These are phyloP conservation scores for Drosophila mulleri DNA, from an alignment of 2,888 invertebrate genomes.

Conservation along the genomic window DNA sequence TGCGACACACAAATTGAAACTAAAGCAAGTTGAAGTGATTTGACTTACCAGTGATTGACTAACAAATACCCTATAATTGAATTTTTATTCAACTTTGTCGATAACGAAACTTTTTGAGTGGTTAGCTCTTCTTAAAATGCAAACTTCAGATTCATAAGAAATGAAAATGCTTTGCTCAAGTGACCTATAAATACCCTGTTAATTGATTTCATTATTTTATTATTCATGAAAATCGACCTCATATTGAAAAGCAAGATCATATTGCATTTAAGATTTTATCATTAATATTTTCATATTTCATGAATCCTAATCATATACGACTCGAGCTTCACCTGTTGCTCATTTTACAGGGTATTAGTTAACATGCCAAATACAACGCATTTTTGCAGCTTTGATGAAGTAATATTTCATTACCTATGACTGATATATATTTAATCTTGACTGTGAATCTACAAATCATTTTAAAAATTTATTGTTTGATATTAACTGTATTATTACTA, in stretches of 20 bases:
- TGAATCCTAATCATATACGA: neutral
- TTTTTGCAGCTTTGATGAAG: constrained; percentile 22
- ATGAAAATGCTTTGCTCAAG: neutral
- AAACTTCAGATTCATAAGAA: neutral
- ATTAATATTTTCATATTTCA: too few species aligned
- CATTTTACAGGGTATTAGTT: constrained; percentile 10
- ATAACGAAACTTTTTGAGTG: neutral
- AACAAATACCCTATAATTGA: constrained; percentile 6
- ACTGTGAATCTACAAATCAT: too few species aligned
- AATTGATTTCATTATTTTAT: neutral
- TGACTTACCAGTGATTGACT: neutral
- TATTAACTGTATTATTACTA: neutral
- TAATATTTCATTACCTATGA: constrained; percentile 15
- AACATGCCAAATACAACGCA: constrained; percentile 11
- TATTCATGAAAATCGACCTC: neutral
- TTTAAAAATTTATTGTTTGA: too few species aligned
- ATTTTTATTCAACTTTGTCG: neutral
- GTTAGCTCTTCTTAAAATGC: neutral
- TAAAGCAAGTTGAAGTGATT: constrained; percentile 27
- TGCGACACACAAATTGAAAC: constrained; percentile 75
- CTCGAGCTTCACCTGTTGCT: neutral
- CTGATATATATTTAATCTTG: neutral
- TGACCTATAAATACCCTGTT: neutral
- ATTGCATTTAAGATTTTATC: too few species aligned
- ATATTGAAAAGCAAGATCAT: too few species aligned